Evolutionary conservation across 1,140 invertebrate genomes (phyloP).

Genomic region (Mamestra configurata): DNA sequence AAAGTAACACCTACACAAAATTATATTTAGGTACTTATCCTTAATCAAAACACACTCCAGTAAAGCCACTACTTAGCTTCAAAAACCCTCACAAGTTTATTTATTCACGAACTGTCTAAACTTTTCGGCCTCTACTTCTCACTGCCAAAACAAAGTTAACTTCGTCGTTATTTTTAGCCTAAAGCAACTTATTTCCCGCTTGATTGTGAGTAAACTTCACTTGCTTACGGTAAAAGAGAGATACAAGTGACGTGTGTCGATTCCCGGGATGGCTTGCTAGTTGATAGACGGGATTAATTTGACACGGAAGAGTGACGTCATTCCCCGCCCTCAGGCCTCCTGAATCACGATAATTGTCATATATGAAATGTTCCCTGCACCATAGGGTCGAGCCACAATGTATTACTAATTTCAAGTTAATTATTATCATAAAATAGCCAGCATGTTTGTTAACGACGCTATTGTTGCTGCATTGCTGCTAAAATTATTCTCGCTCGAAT

Average conservation of each 20-base stretch:
- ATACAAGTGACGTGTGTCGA: slow-evolving; percentile 13
- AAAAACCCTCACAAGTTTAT: neutral
- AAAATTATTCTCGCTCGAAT: slow-evolving; percentile 28
- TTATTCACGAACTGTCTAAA: slow-evolving; percentile 12
- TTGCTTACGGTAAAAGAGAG: slow-evolving; percentile 34
- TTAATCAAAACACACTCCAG: neutral
- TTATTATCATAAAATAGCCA: slow-evolving; percentile 16
- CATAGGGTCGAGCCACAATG: neutral
- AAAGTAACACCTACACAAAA: neutral
- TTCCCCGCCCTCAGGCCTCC: neutral
- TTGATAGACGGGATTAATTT: slow-evolving; percentile 48
- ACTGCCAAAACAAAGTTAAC: slow-evolving; percentile 24
- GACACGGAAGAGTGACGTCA: slow-evolving; percentile 24
- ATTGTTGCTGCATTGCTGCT: slow-evolving; percentile 18
- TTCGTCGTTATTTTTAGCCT: slow-evolving; percentile 4
- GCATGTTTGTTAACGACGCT: slow-evolving; percentile 35
- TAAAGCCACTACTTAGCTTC: neutral
- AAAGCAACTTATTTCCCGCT: neutral
- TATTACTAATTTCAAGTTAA: slow-evolving; percentile 42
- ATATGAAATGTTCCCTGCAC: slow-evolving; percentile 38
- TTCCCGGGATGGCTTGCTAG: slow-evolving; percentile 7
- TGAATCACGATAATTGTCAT: slow-evolving; percentile 38
- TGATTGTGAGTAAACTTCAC: neutral
- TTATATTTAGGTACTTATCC: neutral
- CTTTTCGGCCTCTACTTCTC: neutral